Percentiles rank a stretch among this genome's conserved stretches.
Evolutionary conservation across 2,113 vertebrate species (phyloP).

Genomic region (Cebidichthys violaceus): DNA sequence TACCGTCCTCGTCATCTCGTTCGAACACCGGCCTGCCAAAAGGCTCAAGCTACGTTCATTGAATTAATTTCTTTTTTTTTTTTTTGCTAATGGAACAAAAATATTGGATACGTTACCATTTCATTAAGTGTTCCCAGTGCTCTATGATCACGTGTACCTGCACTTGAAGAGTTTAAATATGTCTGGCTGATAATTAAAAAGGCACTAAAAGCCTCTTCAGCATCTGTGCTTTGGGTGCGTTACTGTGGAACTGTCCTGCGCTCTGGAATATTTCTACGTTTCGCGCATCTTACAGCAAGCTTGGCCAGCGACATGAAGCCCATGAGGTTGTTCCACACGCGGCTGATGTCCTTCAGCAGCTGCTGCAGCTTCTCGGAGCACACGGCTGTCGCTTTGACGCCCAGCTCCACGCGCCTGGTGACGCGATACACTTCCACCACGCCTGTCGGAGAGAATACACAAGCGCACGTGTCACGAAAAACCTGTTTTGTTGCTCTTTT

Average conservation of each 20-base stretch:
- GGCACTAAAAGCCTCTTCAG: background rate
- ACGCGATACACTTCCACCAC: slow-evolving; percentile 98
- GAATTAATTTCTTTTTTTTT: slow-evolving; percentile 64
- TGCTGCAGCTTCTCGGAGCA: slow-evolving; percentile 97
- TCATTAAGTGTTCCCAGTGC: slow-evolving; percentile 18
- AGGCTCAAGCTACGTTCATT: slow-evolving; percentile 34
- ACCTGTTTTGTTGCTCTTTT: background rate
- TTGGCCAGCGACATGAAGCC: slow-evolving; percentile 98
- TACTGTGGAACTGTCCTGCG: background rate
- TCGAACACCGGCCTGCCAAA: slow-evolving; percentile 12
- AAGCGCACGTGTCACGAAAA: slow-evolving; percentile 6
- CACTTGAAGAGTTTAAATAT: background rate
- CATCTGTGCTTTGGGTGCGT: background rate
- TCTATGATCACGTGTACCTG: slow-evolving; percentile 3
- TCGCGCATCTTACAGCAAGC: slow-evolving; percentile 86
- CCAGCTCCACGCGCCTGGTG: slow-evolving; percentile 94
- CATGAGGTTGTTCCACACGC: slow-evolving; percentile 97
- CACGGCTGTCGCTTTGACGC: slow-evolving; percentile 96
- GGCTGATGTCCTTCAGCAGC: slow-evolving; percentile 95
- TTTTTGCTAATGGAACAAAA: slow-evolving; percentile 32
- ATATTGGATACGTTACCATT: slow-evolving; percentile 37
- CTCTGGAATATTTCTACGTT: background rate
- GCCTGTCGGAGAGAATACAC: slow-evolving; percentile 80
- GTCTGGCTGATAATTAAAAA: background rate
- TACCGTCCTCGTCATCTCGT: slow-evolving; percentile 20